Conservation (phyloP, 2,797 vertebrate genomes). For the Capromys pilorides region DNA sequence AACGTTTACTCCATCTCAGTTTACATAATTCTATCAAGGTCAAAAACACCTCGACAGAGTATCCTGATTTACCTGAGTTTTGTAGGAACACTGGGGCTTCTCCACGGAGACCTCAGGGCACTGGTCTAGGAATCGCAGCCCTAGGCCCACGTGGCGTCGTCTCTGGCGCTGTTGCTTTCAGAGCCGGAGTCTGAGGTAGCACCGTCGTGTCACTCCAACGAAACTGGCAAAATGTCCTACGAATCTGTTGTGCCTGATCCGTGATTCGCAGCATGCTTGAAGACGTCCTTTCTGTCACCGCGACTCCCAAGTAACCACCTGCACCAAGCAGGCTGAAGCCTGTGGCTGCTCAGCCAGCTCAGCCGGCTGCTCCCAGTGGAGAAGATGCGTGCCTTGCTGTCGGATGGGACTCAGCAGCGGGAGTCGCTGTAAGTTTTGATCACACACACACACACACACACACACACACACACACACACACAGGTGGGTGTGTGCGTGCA, state of each 20-base stretch:
- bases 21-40: not conserved
- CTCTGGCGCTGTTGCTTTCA: not conserved
- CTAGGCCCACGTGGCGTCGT: not conserved
- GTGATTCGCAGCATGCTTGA: not conserved
- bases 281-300: not conserved
- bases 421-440: not conserved
- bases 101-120: not conserved
- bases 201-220: not conserved
- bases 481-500: not conserved
- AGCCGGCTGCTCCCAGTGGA: not conserved
- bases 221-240: not conserved
- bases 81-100: not conserved
- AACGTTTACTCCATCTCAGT: not conserved
- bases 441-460: not conserved
- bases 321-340: not conserved
- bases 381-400: not conserved
- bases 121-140: not conserved
- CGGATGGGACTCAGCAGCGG: not conserved
- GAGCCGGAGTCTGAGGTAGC: not conserved
- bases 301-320: not conserved
- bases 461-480: not conserved
- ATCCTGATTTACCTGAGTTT: not conserved
- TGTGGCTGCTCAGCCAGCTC: not conserved
- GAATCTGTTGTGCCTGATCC: not conserved
- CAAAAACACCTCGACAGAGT: not conserved